A percentile compares a stretch with the other conserved stretches of the same genome.
These are phyloP conservation scores for Himalopsyche kuldschensis DNA, from an alignment of 2,888 invertebrate species.

Conservation along the genomic window DNA sequence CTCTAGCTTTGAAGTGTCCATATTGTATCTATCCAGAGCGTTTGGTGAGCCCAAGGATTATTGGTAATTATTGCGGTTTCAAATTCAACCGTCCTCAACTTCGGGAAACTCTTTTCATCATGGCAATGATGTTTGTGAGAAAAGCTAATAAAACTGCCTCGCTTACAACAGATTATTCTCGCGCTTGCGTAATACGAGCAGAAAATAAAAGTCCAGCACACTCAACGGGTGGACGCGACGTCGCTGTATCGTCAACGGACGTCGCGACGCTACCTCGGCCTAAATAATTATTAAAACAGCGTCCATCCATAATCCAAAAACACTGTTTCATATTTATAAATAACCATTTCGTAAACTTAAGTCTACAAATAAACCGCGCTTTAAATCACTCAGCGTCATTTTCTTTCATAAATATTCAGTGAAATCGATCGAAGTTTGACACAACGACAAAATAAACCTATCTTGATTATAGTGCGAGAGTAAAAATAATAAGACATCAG, in stretches of 20 bases:
- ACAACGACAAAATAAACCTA: not conserved
- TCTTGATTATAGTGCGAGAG: not conserved
- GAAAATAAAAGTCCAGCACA: not conserved
- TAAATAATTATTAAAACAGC: not conserved
- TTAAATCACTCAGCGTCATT: not conserved
- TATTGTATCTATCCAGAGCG: not conserved
- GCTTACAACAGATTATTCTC: not conserved
- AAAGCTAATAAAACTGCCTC: not conserved
- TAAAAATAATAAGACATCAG: not conserved
- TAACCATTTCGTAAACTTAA: not conserved
- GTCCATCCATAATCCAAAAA: not conserved
- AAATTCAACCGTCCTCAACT: not conserved
- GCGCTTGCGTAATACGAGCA: not conserved
- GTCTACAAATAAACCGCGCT: not conserved
- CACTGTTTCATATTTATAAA: not conserved
- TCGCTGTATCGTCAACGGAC: not conserved
- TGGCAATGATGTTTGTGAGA: not conserved
- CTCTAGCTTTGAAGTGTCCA: not conserved
- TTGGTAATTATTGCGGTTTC: not conserved
- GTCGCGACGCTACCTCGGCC: not conserved
- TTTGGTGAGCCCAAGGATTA: no score
- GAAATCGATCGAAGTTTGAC: not conserved
- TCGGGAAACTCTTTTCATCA: not conserved
- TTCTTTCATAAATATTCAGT: not conserved
- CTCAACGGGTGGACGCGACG: not conserved